A percentile compares a stretch with the other conserved stretches of the same genome.
These are phyloP conservation scores for Trichomycterus rosablanca DNA, from an alignment of 2,113 vertebrate genomes.

Conservation along the genomic window DNA sequence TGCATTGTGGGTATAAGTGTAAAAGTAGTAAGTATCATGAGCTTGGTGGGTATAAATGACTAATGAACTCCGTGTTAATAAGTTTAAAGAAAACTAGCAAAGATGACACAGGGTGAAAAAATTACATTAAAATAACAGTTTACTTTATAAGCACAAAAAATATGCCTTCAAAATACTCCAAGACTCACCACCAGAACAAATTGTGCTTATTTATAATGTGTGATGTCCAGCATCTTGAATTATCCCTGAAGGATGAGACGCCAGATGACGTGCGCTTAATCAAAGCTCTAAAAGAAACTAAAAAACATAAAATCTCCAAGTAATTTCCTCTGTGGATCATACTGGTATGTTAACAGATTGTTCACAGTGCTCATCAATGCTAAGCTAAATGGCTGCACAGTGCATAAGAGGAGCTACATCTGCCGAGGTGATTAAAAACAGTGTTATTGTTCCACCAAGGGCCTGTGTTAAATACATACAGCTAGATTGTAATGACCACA, in stretches of 20 bases:
- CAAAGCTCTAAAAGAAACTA: neutral
- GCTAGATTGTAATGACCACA: constrained; percentile 54
- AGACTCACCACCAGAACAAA: too few species aligned
- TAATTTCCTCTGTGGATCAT: constrained; percentile 1
- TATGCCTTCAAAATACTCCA: too few species aligned
- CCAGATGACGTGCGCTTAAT: neutral
- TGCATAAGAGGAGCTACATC: constrained; percentile 30
- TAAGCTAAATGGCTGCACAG: constrained; percentile 6
- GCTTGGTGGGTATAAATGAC: too few species aligned
- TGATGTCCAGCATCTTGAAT: neutral
- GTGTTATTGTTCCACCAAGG: constrained; percentile 40
- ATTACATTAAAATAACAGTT: too few species aligned
- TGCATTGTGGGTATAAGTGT: too few species aligned
- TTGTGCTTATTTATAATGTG: neutral
- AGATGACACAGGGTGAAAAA: too few species aligned
- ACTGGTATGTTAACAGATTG: constrained; percentile 9
- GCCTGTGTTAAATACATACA: constrained; percentile 39
- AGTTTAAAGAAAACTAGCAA: too few species aligned
- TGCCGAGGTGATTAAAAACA: constrained; percentile 45
- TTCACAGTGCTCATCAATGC: constrained; percentile 8
- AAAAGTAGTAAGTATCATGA: too few species aligned
- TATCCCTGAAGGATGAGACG: neutral
- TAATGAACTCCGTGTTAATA: too few species aligned
- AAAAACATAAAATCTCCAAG: too few species aligned
- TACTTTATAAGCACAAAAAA: too few species aligned